These are phyloP conservation scores for Halcyon badia DNA, from an alignment of 2,797 vertebrate genomes.

Conservation along the genomic window DNA sequence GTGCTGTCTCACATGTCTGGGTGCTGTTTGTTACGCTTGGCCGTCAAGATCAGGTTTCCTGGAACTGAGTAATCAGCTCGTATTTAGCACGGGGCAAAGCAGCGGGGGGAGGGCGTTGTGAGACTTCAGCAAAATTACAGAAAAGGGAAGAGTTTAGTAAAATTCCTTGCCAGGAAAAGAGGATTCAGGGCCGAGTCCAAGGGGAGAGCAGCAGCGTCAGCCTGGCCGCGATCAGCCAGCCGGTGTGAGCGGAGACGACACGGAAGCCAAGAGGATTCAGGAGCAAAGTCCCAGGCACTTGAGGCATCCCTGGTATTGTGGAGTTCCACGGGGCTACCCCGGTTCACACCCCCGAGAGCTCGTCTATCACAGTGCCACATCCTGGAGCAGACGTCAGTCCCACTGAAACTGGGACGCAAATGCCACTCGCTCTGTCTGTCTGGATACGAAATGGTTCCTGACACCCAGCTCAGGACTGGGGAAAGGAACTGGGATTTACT, in stretches of 20 bases:
- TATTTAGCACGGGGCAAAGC: background rate
- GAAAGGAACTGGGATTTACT: background rate
- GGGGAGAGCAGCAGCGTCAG: background rate
- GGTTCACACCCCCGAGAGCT: background rate
- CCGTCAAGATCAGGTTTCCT: slow-evolving; percentile 17
- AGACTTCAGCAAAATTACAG: background rate
- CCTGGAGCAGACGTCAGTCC: background rate
- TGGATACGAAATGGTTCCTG: background rate
- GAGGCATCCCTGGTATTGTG: background rate
- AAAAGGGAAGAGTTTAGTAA: background rate
- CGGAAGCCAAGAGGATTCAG: background rate
- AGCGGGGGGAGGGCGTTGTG: background rate
- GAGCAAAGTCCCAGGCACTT: background rate
- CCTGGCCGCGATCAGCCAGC: accelerated
- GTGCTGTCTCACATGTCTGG: background rate
- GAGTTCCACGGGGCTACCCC: background rate
- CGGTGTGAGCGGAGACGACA: background rate
- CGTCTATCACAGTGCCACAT: background rate
- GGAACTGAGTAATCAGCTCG: background rate
- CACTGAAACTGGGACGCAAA: background rate
- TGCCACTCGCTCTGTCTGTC: background rate
- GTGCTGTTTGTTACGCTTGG: background rate
- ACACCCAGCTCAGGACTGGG: background rate
- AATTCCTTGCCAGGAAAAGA: background rate
- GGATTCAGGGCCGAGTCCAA: background rate